Conservation (phyloP, 1,140 invertebrate genomes). For the Magallana angulata region DNA sequence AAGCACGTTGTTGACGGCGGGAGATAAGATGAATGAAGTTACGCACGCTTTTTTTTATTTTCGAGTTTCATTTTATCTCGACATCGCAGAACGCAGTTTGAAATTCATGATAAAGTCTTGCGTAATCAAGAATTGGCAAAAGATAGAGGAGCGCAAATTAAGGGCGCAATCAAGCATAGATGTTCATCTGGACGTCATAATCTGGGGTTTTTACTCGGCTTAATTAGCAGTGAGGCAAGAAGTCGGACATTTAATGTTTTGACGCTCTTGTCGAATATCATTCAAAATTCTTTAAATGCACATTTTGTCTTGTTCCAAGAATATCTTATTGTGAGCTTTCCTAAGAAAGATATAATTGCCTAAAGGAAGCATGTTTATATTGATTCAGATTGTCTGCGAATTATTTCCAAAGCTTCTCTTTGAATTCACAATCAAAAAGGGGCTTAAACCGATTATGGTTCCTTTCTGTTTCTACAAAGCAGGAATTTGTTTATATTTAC, state of each 20-base stretch:
- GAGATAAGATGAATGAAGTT: neutral
- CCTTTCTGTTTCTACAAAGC: too few species aligned
- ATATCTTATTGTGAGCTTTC: too few species aligned
- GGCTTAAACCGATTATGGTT: too few species aligned
- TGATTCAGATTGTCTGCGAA: too few species aligned
- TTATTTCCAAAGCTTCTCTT: too few species aligned
- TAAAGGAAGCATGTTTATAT: too few species aligned
- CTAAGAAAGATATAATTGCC: too few species aligned
- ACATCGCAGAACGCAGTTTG: neutral
- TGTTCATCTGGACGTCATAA: neutral
- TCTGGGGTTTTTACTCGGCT: too few species aligned
- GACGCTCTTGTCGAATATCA: neutral
- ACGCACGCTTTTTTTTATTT: neutral
- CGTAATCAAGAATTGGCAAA: neutral
- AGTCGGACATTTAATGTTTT: neutral
- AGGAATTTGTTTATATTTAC: too few species aligned
- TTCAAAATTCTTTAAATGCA: too few species aligned
- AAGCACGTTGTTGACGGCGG: neutral
- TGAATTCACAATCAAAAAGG: too few species aligned
- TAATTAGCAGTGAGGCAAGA: neutral
- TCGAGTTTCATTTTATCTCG: neutral
- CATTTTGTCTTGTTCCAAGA: too few species aligned
- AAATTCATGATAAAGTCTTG: neutral
- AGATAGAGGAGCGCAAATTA: neutral
- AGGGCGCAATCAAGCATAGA: neutral